These are phyloP conservation scores for Chionoecetes opilio DNA, from an alignment of 1,140 invertebrate genomes.

Conservation along the genomic window DNA sequence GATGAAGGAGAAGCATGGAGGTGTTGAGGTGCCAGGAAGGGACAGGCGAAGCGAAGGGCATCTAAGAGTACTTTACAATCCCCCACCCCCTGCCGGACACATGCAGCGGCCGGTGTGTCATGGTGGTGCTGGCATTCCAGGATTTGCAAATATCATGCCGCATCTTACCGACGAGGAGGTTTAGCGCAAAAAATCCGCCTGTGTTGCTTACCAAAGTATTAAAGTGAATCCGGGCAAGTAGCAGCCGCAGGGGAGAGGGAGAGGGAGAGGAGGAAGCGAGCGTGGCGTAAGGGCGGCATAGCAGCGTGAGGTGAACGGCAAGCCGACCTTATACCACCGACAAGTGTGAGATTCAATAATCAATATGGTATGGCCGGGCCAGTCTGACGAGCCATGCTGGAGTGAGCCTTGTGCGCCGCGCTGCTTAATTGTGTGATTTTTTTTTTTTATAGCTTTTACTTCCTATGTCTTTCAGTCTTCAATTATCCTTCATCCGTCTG, in stretches of 20 bases:
- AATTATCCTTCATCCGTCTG: background rate
- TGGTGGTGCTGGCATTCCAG: background rate
- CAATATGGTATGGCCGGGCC: conserved; percentile 39
- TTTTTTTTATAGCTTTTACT: background rate
- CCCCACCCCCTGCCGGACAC: background rate
- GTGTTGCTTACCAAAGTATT: conserved; percentile 19
- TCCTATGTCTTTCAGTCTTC: background rate
- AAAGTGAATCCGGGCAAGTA: conserved; percentile 24
- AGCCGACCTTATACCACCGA: conserved; percentile 44
- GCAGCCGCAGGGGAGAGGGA: background rate
- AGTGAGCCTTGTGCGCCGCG: background rate
- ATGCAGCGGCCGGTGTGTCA: background rate
- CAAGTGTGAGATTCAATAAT: conserved; percentile 46
- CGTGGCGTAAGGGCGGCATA: background rate
- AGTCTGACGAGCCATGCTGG: conserved; percentile 11
- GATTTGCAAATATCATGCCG: background rate
- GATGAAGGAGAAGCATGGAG: background rate
- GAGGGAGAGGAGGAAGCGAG: background rate
- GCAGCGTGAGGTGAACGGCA: background rate
- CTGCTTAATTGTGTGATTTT: background rate
- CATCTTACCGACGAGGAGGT: background rate
- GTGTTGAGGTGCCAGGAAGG: background rate
- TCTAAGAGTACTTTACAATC: background rate
- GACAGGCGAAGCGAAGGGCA: background rate
- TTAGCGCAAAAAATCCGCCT: conserved; percentile 15